Base-by-base conservation (phyloP, 2,797 vertebrate species). In the Hoplostethus mediterraneus region DNA sequence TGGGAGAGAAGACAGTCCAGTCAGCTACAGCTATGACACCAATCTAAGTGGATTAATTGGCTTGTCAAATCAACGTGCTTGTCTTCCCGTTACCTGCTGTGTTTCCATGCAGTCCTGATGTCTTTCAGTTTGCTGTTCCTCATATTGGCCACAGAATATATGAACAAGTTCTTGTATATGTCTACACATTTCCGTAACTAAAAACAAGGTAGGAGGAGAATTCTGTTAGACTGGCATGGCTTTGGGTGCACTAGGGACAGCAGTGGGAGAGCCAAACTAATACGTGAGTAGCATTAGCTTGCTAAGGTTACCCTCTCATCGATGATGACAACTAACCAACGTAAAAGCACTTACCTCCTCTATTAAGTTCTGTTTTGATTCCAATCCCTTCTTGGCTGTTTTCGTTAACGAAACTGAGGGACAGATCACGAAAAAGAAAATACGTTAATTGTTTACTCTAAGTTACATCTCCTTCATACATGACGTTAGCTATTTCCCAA, bases 81-180 rank as follows among this genome's bases (percentile, higher is more conserved):
- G 6, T 28, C 0, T n/a, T 28, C 7, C 12, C 44, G 73, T 89
- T 80, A 98, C 98, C 98, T 95, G 95, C 98, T 99, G 93, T 99
- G 98, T 78, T 99, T 99, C 98, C 98, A 99, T 16, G 97, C 96
- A 0, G 94, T 96, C 74, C 98, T 90, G 31, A 99, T 91, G 4
- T 97, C 97, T 86, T 99, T 99, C 63, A 99, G 89, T 75, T 97
- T 99, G 94, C 93, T 98, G 87, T 99, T 99, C 81, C 98, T 96
- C 97, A 98, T 96, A 88, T 99, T 99, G 71, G 93, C 96, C 76
- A 99, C 94, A 0, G 97, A 99, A 87, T 99, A 97, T 58, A 98
- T 92, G 79, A 96, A 99, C 87, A 99, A 75, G 74, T 96, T 83
- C 75, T 94, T 97, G 95, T 98, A 99, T 0, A 94, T 97, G 89